A percentile compares a stretch with the other conserved stretches of the same genome.
phyloP scores from a whole-genome alignment of 2,113 vertebrate genomes.

The Ctenodactylus gundi region DNA sequence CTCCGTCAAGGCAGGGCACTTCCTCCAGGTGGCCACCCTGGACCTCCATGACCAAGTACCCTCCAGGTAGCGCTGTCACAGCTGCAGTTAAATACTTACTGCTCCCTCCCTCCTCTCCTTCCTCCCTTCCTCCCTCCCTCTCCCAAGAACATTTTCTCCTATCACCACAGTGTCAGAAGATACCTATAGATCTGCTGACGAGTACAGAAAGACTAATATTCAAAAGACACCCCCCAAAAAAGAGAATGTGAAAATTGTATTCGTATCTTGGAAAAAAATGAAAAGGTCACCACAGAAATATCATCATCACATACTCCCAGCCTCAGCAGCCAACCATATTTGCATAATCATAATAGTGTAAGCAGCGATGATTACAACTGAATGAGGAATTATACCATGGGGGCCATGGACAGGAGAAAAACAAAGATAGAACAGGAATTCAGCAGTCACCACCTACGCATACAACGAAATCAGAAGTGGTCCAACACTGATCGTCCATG shows the following conservation, averaged over 20 bases:
- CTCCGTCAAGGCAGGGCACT: not conserved
- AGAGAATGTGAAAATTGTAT: not conserved
- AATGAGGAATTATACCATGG: not conserved
- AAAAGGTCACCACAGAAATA: not conserved
- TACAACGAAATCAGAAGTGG: not conserved
- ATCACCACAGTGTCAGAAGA: not conserved
- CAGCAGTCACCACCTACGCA: not conserved
- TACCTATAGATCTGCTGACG: not conserved
- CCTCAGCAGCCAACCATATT: not conserved
- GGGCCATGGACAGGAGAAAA: not conserved
- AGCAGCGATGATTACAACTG: not conserved
- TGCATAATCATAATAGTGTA: not conserved
- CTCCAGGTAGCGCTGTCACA: not conserved
- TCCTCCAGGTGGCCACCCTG: not conserved
- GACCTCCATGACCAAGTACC: not conserved
- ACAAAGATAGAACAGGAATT: not conserved
- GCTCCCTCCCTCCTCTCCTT: not conserved
- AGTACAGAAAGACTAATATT: not conserved
- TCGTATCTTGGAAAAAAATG: not conserved
- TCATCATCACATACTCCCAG: not conserved
- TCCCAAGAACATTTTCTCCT: no score
- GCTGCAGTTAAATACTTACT: rapidly evolving
- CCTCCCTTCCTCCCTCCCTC: not conserved
- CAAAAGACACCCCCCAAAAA: not conserved
- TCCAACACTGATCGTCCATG: not conserved